Conservation (phyloP, 35 echinoderm and acorn worm genomes). For the Heliocidaris tuberculata region DNA sequence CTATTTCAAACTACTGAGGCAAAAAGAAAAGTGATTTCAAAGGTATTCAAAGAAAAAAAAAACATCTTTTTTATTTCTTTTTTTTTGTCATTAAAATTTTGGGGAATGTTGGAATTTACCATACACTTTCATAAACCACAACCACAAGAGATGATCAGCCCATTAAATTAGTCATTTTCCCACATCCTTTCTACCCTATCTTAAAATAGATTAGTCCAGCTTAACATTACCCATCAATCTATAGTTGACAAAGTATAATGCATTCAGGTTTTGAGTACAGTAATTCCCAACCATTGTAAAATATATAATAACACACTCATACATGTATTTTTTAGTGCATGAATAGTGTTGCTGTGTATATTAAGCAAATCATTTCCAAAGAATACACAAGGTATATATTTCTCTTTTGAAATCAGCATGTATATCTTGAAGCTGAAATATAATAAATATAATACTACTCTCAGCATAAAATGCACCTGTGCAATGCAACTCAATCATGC, state of each 20-base stretch:
- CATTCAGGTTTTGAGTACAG: no score
- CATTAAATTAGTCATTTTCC: not conserved
- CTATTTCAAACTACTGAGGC: no score
- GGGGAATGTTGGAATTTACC: no score
- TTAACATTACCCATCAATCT: not conserved
- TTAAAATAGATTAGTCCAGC: not conserved
- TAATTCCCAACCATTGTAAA: no score
- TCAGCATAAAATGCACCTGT: not conserved
- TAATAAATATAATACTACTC: not conserved
- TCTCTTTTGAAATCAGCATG: not conserved
- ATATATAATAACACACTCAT: no score
- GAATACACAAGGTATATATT: not conserved
- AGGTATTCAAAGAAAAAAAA: no score
- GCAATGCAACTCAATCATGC: not conserved
- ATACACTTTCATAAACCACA: no score
- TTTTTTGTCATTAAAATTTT: no score
- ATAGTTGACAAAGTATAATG: not conserved
- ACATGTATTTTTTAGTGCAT: not conserved
- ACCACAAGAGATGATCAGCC: no score
- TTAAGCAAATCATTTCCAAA: not conserved
- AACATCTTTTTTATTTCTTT: no score
- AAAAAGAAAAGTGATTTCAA: no score
- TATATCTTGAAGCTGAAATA: not conserved
- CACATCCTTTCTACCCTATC: not conserved
- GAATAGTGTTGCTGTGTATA: not conserved